Evolutionary conservation across 2,113 vertebrate genomes (phyloP).

Genomic region (Phylloscopus whistleri): DNA sequence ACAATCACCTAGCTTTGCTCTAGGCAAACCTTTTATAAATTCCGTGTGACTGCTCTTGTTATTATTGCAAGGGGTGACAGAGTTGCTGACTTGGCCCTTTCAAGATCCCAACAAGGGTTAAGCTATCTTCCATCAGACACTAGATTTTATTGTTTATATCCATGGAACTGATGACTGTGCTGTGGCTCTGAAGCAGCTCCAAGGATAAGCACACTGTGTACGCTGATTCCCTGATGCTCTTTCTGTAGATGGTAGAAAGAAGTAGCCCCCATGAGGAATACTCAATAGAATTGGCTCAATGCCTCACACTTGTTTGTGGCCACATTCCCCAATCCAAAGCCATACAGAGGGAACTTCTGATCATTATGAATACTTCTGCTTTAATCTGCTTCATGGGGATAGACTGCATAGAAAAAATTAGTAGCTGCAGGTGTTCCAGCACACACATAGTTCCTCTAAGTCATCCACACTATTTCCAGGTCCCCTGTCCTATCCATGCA

Average conservation of each 20-base stretch:
- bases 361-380: not conserved
- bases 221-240: not conserved
- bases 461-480: not conserved
- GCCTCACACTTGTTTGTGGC: not conserved
- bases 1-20: not conserved
- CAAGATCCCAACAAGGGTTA: not conserved
- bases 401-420: not conserved
- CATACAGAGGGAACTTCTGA: not conserved
- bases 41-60: not conserved
- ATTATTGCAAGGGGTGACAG: not conserved
- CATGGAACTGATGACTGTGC: not conserved
- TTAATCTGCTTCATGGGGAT: conserved; percentile 16
- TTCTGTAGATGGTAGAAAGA: not conserved
- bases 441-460: not conserved
- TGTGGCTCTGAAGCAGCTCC: not conserved
- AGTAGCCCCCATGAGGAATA: not conserved
- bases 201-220: not conserved
- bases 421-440: not conserved
- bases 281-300: not conserved
- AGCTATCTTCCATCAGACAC: not conserved
- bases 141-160: not conserved
- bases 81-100: not conserved
- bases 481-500: not conserved
- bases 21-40: not conserved
- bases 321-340: not conserved